Percentiles rank a stretch among this genome's conserved stretches.
Evolutionary conservation across 2,797 vertebrate species (phyloP).

Genomic region (Otolemur crassicaudatus): DNA sequence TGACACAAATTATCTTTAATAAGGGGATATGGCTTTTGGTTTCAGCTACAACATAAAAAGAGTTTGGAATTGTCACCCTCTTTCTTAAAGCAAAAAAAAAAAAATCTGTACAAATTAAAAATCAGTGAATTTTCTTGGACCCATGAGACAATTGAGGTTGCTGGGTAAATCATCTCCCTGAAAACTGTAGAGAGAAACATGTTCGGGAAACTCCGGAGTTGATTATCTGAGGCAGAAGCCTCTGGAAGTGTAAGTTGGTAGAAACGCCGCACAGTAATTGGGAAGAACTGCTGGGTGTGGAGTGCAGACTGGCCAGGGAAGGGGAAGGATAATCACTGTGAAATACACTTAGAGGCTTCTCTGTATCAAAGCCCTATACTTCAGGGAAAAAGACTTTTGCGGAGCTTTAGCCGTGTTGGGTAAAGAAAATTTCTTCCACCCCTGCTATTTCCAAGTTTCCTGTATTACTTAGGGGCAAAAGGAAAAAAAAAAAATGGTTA

Average conservation of each 20-base stretch:
- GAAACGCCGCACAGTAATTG: background rate
- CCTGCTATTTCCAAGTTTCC: background rate
- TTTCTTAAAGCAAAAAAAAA: background rate
- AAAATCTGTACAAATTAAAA: background rate
- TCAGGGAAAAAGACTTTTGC: background rate
- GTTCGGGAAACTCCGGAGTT: background rate
- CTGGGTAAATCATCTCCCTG: background rate
- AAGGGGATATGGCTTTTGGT: background rate
- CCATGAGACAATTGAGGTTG: background rate
- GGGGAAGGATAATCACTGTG: background rate
- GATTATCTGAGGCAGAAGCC: background rate
- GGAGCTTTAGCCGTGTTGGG: background rate
- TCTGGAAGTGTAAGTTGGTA: background rate
- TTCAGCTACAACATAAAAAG: background rate
- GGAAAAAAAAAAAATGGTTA: background rate
- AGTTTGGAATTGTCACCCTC: background rate
- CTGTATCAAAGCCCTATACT: background rate
- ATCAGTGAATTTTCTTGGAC: background rate
- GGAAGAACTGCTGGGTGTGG: background rate
- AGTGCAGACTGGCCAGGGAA: background rate
- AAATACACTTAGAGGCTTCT: background rate
- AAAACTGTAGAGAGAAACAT: background rate
- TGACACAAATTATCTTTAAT: background rate
- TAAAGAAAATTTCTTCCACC: background rate
- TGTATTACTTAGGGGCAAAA: background rate